Percentiles rank a stretch among this genome's conserved stretches.
Evolutionary conservation across 1,140 invertebrate species (phyloP).

Genomic region (Anastrepha obliqua): DNA sequence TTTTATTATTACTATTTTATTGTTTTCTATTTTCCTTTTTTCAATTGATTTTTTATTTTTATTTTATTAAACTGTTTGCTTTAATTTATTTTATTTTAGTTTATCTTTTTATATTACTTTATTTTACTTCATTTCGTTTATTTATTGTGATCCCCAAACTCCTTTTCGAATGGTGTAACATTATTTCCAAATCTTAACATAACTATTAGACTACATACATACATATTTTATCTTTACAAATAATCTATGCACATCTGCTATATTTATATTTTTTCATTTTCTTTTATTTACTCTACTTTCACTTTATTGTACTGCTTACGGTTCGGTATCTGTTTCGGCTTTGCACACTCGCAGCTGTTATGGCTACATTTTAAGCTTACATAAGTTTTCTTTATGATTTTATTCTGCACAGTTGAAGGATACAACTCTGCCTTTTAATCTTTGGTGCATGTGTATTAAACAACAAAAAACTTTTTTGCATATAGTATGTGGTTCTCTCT

Average conservation of each 20-base stretch:
- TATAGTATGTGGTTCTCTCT: too few species aligned
- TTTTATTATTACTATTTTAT: slow-evolving; percentile 54
- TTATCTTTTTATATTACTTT: neutral
- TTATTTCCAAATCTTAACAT: neutral
- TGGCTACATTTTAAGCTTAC: neutral
- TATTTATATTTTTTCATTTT: slow-evolving; percentile 25
- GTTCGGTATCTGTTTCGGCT: slow-evolving; percentile 46
- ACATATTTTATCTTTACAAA: neutral
- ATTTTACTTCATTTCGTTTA: neutral
- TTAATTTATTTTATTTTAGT: slow-evolving; percentile 24
- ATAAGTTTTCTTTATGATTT: neutral
- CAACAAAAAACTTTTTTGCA: too few species aligned
- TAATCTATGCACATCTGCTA: neutral
- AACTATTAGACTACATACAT: neutral
- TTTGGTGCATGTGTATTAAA: too few species aligned
- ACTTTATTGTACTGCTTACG: slow-evolving; percentile 51
- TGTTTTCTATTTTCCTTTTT: slow-evolving; percentile 56
- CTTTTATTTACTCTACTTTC: slow-evolving; percentile 46
- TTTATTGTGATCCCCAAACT: neutral
- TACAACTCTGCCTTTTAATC: neutral
- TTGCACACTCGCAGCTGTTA: slow-evolving; percentile 25
- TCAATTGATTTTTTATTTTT: slow-evolving; percentile 59
- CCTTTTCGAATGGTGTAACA: too few species aligned
- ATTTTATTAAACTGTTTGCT: slow-evolving; percentile 57
- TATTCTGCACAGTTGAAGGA: neutral